phyloP scores from a whole-genome alignment of 2,888 invertebrate species.

The Scelioninae gen. 2 region DNA sequence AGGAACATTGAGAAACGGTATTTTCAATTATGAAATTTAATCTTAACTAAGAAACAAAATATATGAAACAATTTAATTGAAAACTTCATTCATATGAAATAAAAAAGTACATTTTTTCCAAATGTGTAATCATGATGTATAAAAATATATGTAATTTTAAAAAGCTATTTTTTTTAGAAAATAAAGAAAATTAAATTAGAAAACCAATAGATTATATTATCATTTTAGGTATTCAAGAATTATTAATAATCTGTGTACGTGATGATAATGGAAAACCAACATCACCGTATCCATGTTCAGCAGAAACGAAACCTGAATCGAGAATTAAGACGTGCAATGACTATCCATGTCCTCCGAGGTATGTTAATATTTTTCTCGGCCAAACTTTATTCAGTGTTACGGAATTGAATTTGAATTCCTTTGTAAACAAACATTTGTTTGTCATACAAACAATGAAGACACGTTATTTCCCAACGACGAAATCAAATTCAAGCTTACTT shows the following conservation, averaged over 20 bases:
- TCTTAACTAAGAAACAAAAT: too few relatives aligned
- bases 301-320: slow-evolving; percentile 91
- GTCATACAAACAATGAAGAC: background rate
- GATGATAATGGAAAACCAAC: slow-evolving; percentile 92
- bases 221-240: slow-evolving; percentile 81
- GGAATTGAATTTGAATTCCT: slow-evolving; percentile 2
- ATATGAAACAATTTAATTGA: too few relatives aligned
- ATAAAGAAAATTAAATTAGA: too few relatives aligned
- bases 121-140: too few relatives aligned
- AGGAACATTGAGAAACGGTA: too few relatives aligned
- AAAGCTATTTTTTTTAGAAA: too few relatives aligned
- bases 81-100: too few relatives aligned
- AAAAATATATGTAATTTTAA: too few relatives aligned
- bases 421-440: slow-evolving; percentile 1
- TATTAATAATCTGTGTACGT: slow-evolving; percentile 91
- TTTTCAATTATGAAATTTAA: too few relatives aligned
- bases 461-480: too few relatives aligned
- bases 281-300: slow-evolving; percentile 89
- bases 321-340: slow-evolving; percentile 94
- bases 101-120: too few relatives aligned
- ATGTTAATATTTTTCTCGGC: slow-evolving; percentile 62
- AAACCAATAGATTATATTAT: slow-evolving; percentile 38
- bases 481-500: background rate
- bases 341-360: slow-evolving; percentile 95
- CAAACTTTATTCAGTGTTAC: slow-evolving; percentile 18